Percentiles rank a stretch among this genome's conserved stretches.
Conservation (phyloP, 1,140 invertebrate genomes). For the Brachionus plicatilis region DNA sequence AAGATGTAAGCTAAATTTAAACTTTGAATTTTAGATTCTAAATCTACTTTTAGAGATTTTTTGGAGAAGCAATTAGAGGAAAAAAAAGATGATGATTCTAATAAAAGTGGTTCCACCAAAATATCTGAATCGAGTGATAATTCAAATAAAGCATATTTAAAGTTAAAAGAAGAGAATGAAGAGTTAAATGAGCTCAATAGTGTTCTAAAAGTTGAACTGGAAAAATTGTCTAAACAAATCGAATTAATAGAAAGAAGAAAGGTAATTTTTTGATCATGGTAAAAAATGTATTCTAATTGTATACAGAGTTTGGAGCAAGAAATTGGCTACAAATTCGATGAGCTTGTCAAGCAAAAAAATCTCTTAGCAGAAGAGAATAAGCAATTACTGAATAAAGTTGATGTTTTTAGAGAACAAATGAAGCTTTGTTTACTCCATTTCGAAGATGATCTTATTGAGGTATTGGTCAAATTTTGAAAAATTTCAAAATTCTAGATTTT, state of each 20-base stretch:
- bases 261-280: not conserved
- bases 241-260: conserved; percentile 39
- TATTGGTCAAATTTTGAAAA: not conserved
- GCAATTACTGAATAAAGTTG: not conserved
- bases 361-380: conserved; percentile 8
- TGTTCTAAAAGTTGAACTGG: conserved; percentile 3
- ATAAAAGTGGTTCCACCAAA: not conserved
- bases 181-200: not conserved
- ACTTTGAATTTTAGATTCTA: too few relatives aligned
- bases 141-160: not conserved
- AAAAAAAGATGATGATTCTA: not conserved
- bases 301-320: not conserved
- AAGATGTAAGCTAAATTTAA: not conserved
- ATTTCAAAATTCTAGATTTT: not conserved
- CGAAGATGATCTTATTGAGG: not conserved
- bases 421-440: not conserved
- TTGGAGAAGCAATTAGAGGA: not conserved
- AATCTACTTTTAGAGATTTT: not conserved
- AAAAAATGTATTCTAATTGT: not conserved
- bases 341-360: not conserved
- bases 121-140: not conserved
- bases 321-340: conserved; percentile 6
- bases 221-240: conserved; percentile 33
- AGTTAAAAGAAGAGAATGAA: conserved; percentile 15
- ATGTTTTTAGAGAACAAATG: conserved; percentile 20